A percentile compares a stretch with the other conserved stretches of the same genome.
phyloP scores from a whole-genome alignment of 2,797 vertebrate genomes.

The Tiaroga cobitis region DNA sequence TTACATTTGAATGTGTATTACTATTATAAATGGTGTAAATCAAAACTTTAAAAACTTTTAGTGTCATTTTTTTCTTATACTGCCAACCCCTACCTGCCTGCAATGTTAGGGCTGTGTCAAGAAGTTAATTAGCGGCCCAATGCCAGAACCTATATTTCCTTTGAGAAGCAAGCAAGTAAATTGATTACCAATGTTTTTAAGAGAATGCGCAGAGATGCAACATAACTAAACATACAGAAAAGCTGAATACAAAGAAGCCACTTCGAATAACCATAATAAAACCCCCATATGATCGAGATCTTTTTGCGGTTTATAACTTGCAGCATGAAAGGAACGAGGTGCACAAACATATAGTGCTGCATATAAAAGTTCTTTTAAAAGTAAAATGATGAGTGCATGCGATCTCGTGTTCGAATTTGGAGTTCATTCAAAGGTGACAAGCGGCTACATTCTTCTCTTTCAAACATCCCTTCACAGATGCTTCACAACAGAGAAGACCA shows the following conservation, averaged over 20 bases:
- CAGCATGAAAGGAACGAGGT: neutral
- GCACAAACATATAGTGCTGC: constrained; percentile 9
- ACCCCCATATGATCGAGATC: neutral
- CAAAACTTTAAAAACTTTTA: neutral
- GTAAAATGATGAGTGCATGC: constrained; percentile 15
- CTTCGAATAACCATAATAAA: neutral
- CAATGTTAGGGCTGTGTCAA: neutral
- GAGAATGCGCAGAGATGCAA: neutral
- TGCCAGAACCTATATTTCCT: neutral
- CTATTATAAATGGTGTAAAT: neutral
- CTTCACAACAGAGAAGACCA: constrained; percentile 31
- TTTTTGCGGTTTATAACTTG: neutral
- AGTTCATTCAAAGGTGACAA: constrained; percentile 62
- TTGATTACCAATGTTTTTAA: neutral
- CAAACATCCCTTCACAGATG: constrained; percentile 35
- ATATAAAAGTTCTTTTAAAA: constrained; percentile 25
- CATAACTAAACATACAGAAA: neutral
- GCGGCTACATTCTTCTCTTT: constrained; percentile 48
- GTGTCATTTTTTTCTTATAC: neutral
- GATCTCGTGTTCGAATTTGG: constrained; percentile 58
- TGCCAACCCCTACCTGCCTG: neutral
- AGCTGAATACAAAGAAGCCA: neutral
- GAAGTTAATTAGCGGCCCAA: neutral
- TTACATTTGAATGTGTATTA: neutral
- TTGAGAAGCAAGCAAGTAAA: neutral